Evolutionary conservation across 1,140 invertebrate species (phyloP).

Genomic region (Temnothorax curvispinosus): DNA sequence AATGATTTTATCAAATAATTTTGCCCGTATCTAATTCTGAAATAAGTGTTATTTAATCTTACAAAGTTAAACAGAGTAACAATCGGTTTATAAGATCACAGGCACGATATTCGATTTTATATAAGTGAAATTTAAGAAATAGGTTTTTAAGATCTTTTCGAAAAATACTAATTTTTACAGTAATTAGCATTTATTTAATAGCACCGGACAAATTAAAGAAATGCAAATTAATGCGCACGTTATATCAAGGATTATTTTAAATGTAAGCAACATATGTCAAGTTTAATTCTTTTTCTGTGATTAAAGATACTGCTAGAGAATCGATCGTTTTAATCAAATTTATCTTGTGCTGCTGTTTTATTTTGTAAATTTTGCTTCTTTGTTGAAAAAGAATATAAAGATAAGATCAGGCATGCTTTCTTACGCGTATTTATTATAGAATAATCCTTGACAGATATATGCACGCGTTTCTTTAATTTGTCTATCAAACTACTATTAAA

Average conservation of each 20-base stretch:
- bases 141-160: not conserved
- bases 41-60: conserved; percentile 68
- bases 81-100: conserved; percentile 3
- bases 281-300: not conserved
- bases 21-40: conserved; percentile 22
- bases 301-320: not conserved
- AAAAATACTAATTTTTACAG: not conserved
- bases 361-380: not conserved
- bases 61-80: conserved; percentile 47
- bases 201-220: not conserved
- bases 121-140: not conserved
- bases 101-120: not conserved
- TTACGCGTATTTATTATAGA: not conserved
- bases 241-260: not conserved
- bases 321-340: not conserved
- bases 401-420: not conserved
- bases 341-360: not conserved
- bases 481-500: conserved; percentile 5
- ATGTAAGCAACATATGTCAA: not conserved
- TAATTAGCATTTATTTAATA: conserved; percentile 6
- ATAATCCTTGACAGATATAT: not conserved
- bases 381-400: not conserved
- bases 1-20: conserved; percentile 30
- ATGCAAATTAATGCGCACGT: not conserved
- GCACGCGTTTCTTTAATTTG: conserved; percentile 2